A percentile compares a stretch with the other conserved stretches of the same genome.
phyloP scores from a whole-genome alignment of 2,113 vertebrate species.

The Egretta garzetta region DNA sequence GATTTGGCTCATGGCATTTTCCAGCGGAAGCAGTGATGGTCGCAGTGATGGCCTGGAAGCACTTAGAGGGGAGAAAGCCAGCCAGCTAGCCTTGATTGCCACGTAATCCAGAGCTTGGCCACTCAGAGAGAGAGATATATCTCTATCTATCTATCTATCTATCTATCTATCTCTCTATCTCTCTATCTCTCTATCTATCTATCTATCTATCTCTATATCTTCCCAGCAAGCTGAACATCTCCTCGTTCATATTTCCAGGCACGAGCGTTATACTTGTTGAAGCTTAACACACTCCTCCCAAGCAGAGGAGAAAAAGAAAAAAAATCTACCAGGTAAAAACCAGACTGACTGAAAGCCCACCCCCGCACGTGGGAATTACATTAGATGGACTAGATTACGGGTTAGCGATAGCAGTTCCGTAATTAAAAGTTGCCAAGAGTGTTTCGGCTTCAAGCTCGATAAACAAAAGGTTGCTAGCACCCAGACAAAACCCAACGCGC shows the following conservation, averaged over 20 bases:
- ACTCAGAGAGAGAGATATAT: no score
- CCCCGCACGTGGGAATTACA: background rate
- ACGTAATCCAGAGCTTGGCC: background rate
- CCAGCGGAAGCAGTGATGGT: background rate
- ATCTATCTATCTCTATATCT: accelerated
- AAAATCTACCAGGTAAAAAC: background rate
- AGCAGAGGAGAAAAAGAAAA: background rate
- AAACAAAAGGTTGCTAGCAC: background rate
- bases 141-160: no score
- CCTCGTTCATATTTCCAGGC: background rate
- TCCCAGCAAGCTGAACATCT: background rate
- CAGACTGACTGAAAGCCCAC: background rate
- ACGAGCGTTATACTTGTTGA: background rate
- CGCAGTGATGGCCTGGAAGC: background rate
- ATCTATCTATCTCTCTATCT: no score
- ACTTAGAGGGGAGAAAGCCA: background rate
- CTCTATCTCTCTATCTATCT: no score
- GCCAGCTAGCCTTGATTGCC: background rate
- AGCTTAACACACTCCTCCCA: background rate
- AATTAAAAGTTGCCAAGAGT: background rate
- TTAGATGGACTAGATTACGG: background rate
- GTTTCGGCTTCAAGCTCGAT: background rate
- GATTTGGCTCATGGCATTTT: background rate
- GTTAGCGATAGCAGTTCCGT: background rate
- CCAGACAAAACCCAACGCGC: background rate